Evolutionary conservation across 2,888 invertebrate genomes (phyloP), one percentile per base, ranked within the genome.

Genomic region (Ptilodon capucinus): DNA sequence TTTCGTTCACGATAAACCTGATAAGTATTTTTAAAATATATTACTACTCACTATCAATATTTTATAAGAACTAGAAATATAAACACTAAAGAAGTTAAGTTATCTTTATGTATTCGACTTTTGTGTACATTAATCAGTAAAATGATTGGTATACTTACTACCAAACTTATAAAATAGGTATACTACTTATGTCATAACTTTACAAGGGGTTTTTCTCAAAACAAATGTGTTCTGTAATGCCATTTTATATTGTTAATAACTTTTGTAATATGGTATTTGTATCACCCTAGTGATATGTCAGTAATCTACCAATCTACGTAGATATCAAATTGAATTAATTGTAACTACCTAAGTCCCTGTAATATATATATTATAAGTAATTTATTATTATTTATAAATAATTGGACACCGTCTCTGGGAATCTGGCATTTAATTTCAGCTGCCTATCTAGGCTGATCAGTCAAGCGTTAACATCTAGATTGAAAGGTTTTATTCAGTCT

Each of bases 381-480:
- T 7, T 16, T 9, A 42, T 7, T 21, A 35, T 25, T 28, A 36
- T 28, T 57, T 55, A 61, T 52, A 54, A 59, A 54, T 60, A 68
- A 73, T 71, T 69, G 67, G 66, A 74, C 68, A 72, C 71, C 75
- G 78, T 78, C 82, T 83, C 85, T 91, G 89, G 87, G 90, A 91
- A 88, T 84, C 82, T 91, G 90, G 86, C 90, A 90, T 91, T 91
- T 91, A 87, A 82, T 84, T 76, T 66, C 57, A 69, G 68, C 66
- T 71, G 71, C 66, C 55, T 82, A 87, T 87, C 86, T 83, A 77
- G 75, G 68, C 74, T 81, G 86, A 86, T 87, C 90, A 88, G 70
- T 88, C 82, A 86, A 78, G 86, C 89, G 76, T 77, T 76, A 85
- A 84, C 75, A 84, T 85, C 87, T 84, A 88, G 87, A 88, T 90